phyloP scores from a whole-genome alignment of 2,888 invertebrate species.

The Leptinotarsa rubiginosa region DNA sequence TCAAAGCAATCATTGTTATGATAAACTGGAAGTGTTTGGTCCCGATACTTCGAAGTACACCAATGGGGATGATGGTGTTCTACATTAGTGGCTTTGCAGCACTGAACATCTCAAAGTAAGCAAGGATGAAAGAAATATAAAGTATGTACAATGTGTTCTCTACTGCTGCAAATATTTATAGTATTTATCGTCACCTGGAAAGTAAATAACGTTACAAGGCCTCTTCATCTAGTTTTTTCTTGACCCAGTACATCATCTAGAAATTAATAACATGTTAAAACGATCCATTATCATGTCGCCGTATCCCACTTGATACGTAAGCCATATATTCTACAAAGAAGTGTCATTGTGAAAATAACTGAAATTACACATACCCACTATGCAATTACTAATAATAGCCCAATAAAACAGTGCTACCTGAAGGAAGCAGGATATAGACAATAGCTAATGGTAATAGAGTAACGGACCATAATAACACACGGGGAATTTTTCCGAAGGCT shows the following conservation, averaged over 20 bases:
- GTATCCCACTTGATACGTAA: conserved; percentile 7
- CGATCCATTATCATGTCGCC: conserved; percentile 2
- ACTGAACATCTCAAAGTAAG: no score
- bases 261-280: conserved; percentile 13
- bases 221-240: not conserved
- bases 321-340: conserved; percentile 18
- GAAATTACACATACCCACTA: conserved; percentile 5
- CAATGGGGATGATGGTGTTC: no score
- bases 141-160: no score
- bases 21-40: no score
- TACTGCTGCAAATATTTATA: no score
- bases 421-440: conserved; percentile 26
- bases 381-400: conserved; percentile 22
- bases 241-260: not conserved
- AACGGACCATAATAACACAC: conserved; percentile 33
- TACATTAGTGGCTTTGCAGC: no score
- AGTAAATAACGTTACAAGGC: not conserved
- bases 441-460: conserved; percentile 35
- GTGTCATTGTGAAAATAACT: conserved; percentile 24
- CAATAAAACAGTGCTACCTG: conserved; percentile 29
- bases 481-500: conserved; percentile 14
- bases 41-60: no score
- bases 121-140: no score
- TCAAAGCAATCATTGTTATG: no score
- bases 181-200: not conserved